A percentile compares a stretch with the other conserved stretches of the same genome.
Evolutionary conservation across 2,797 vertebrate genomes (phyloP).

Genomic region (Pagetopsis macropterus): DNA sequence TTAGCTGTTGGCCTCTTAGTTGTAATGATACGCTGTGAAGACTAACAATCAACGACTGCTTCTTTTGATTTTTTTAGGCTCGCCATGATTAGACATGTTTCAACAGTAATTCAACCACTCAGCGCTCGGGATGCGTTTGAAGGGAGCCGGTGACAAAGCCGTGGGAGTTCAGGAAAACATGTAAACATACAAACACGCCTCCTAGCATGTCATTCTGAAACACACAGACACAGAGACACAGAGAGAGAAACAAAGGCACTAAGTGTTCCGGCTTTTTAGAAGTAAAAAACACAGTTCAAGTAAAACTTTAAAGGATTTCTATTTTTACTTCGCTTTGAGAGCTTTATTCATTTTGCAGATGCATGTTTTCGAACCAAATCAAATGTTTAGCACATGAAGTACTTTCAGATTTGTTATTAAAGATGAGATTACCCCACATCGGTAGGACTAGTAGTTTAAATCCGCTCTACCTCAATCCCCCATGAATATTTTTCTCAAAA

Average conservation of each 20-base stretch:
- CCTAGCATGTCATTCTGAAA: conserved; percentile 11
- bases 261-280: background rate
- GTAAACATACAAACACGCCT: conserved; percentile 6
- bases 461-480: background rate
- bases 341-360: background rate
- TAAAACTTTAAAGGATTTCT: background rate
- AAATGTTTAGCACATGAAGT: background rate
- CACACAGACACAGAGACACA: background rate
- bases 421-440: background rate
- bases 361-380: background rate
- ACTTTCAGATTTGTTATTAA: background rate
- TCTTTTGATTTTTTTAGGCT: conserved; percentile 34
- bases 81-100: conserved; percentile 49
- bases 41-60: conserved; percentile 56
- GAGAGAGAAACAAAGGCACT: background rate
- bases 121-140: conserved; percentile 40
- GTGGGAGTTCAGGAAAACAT: conserved; percentile 1
- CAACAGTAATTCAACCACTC: conserved; percentile 47
- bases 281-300: background rate
- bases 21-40: conserved; percentile 75
- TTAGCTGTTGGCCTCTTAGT: conserved; percentile 76
- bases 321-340: background rate
- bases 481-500: background rate
- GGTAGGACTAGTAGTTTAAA: background rate
- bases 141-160: conserved; percentile 52